phyloP scores from a whole-genome alignment of 2,113 vertebrate species.

The Brienomyrus longianalis region DNA sequence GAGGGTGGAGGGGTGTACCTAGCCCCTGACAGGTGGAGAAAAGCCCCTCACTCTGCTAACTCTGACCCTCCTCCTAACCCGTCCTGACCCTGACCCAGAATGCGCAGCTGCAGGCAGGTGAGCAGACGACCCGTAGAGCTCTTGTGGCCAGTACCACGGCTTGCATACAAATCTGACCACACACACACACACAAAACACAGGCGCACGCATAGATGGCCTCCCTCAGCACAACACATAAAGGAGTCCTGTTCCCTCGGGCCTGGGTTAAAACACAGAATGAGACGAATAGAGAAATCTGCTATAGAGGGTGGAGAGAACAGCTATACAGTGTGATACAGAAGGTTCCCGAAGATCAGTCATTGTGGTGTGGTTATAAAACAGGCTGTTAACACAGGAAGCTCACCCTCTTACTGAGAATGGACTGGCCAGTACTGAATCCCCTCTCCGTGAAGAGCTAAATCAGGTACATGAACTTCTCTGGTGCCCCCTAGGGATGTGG shows the following conservation, averaged over 20 bases:
- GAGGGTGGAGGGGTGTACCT: background rate
- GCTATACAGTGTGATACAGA: background rate
- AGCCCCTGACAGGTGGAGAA: constrained; percentile 75
- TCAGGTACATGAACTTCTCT: background rate
- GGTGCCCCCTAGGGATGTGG: background rate
- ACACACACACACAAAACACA: constrained; percentile 30
- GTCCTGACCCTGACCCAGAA: constrained; percentile 75
- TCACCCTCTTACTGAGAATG: background rate
- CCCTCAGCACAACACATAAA: background rate
- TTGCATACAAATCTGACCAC: constrained; percentile 72
- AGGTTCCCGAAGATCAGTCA: background rate
- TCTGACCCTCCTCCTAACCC: constrained; percentile 83
- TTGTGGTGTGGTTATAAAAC: background rate
- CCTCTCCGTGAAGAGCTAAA: background rate
- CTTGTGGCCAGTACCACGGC: constrained; percentile 53
- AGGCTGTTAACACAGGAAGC: background rate
- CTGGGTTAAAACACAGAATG: background rate
- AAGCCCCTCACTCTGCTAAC: constrained; percentile 66
- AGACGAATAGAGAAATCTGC: background rate
- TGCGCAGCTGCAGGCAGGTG: constrained; percentile 94
- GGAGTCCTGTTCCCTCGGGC: background rate
- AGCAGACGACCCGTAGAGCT: constrained; percentile 73
- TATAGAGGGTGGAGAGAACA: background rate
- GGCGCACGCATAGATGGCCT: constrained; percentile 7
- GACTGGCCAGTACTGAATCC: background rate